Conservation (phyloP, 2,113 vertebrate species). For the crab-eating macaque (Macaca fascicularis) region T2T-MFA8v1.1 NC_088390.1:88590501-88591000, state of each 20-base stretch:
- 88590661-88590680: neutral
- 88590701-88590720: neutral
- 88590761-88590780: accelerated
- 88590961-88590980: too few species aligned
- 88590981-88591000: neutral
- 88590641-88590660: neutral
- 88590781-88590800: neutral
- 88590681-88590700: accelerated
- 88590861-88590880: neutral
- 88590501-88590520: conserved; percentile 65
- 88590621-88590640: conserved; percentile 72
- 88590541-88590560: conserved; percentile 52
- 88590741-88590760: neutral
- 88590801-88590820: neutral
- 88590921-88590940: accelerated
- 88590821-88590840: neutral
- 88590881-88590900: too few species aligned
- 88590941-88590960: accelerated
- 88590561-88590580: conserved; percentile 74
- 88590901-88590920: accelerated
- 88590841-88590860: neutral
- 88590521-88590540: neutral
- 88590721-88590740: neutral
- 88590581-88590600: conserved; percentile 78
- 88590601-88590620: conserved; percentile 82